A percentile compares a stretch with the other conserved stretches of the same genome.
Evolutionary conservation across 1,140 invertebrate genomes (phyloP).

Genomic region (Bradysia coprophila): DNA sequence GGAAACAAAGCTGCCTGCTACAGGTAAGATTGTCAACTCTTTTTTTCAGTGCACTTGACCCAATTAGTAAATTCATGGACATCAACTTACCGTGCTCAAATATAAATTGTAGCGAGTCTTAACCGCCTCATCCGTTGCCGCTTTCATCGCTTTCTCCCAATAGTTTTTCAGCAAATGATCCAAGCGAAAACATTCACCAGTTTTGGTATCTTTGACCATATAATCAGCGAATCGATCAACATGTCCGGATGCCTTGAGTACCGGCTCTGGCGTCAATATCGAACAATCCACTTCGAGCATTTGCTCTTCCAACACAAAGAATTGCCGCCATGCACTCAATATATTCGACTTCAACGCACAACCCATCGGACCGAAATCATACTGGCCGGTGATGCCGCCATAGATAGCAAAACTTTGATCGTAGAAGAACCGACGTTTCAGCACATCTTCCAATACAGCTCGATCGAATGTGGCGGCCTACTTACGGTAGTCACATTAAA

Average conservation of each 20-base stretch:
- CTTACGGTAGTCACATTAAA: not conserved
- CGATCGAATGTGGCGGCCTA: conserved; percentile 58
- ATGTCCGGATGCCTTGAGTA: conserved; percentile 95
- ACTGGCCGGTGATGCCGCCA: conserved; percentile 65
- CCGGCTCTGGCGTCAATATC: conserved; percentile 89
- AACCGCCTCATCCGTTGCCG: no score
- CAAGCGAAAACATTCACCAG: conserved; percentile 89
- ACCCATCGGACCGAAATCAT: conserved; percentile 28
- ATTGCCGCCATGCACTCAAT: conserved; percentile 82
- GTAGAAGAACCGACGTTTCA: conserved; percentile 95
- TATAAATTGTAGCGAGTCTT: no score
- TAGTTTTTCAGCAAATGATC: conserved; percentile 98
- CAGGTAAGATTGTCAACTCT: no score
- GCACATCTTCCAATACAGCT: conserved; percentile 87
- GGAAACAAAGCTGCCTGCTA: no score
- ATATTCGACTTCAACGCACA: conserved; percentile 96
- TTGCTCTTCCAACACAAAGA: conserved; percentile 93
- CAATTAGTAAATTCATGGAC: no score
- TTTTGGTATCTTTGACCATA: conserved; percentile 96
- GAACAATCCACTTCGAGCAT: conserved; percentile 99
- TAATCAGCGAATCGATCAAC: conserved; percentile 97
- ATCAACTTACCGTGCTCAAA: no score
- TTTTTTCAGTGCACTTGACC: no score
- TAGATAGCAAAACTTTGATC: conserved; percentile 99
- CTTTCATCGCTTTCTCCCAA: conserved; percentile 87